Base-by-base conservation (phyloP, 2,888 invertebrate species). In the Litoditis marina region DNA sequence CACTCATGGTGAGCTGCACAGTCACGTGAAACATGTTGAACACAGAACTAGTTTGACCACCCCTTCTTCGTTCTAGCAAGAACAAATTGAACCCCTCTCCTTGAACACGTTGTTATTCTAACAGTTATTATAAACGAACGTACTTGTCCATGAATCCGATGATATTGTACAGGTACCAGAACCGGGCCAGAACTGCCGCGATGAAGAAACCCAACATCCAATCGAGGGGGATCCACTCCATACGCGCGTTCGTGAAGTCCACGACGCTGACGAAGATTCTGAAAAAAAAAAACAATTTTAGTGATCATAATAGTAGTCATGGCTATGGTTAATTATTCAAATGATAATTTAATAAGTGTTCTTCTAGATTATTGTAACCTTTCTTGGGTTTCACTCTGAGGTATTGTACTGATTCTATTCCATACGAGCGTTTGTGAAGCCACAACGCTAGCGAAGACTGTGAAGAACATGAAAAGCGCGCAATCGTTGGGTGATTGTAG, bases 181-280 rank as follows among this genome's bases (percentile, higher is more conserved):
- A 75, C 46, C 72, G 54, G 27, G 69, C 62, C 7, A 77, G 64
- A 19, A 79, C 77, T 13, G 71, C 77, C 11, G 78, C 73, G 16
- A 78, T 72, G 62, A 77, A 79, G 55, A 79, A 79, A 34, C 79
- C 79, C 2, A 76, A 63, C 54, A 76, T 74, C 60, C 66, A 67
- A 50, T 73, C 72, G 39, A 76, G 65, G 11, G 76, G 76, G 42
- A 76, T 62, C 36, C 73, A 74, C 2, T 58, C 51, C 3, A 74
- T 36, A 5, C 74, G 64, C 6, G 68, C 51, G 57, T 66, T 58
- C 13, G 68, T 60, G 44, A 73, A 76, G 16, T 66, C 66, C 3
- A 69, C 69, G 2, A 73, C 19, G n/a, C 27, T 11, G 0, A 63
- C 65, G 59, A 74, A 76, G 6, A 58, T 53, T 36, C 70, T 70